phyloP scores from a whole-genome alignment of 2,888 invertebrate genomes.

The Drosophila mercatorum region DNA sequence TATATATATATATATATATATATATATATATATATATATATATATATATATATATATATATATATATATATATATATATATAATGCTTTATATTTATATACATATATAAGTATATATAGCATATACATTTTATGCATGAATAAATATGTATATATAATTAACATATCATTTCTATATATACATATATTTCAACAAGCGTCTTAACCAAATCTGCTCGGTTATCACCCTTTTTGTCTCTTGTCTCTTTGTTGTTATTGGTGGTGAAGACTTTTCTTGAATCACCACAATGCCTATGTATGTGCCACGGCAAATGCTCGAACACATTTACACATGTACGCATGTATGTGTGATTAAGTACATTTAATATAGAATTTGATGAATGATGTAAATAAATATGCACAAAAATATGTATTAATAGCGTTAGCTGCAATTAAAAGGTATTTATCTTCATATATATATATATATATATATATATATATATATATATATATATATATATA shows the following conservation, averaged over 20 bases:
- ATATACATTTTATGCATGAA: too few relatives aligned
- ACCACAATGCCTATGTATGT: slow-evolving; percentile 5
- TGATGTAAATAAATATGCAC: background rate
- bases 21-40: background rate
- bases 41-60: background rate
- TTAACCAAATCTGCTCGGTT: slow-evolving; percentile 7
- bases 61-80: background rate
- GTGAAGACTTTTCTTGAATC: slow-evolving; percentile 7
- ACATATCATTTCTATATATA: slow-evolving; percentile 1
- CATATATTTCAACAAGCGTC: background rate
- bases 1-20: background rate
- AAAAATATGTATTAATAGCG: background rate
- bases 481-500: background rate
- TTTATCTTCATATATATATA: too few relatives aligned
- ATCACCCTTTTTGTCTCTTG: slow-evolving; percentile 1
- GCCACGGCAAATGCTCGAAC: background rate
- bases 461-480: too few relatives aligned
- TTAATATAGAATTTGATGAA: background rate
- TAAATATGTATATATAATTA: slow-evolving; percentile 1
- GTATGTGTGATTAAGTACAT: background rate
- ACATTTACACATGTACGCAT: background rate
- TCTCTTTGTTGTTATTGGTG: slow-evolving; percentile 8
- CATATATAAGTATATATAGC: background rate
- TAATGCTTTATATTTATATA: background rate
- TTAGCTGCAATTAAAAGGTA: background rate